Evolutionary conservation across 2,888 invertebrate species (phyloP), one percentile per base, ranked within the genome.

Genomic region (Vanessa cardui): DNA sequence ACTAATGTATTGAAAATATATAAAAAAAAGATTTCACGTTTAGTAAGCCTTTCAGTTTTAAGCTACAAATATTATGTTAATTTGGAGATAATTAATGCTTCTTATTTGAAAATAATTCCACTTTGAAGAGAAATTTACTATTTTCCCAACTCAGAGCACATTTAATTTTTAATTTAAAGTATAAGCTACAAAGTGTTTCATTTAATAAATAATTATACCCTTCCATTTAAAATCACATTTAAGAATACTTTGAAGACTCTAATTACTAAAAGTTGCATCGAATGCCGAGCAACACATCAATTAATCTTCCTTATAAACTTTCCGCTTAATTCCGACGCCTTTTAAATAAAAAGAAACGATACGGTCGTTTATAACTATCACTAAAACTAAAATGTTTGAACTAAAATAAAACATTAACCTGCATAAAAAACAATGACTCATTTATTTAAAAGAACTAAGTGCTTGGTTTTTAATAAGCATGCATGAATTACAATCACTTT

Each of bases 401-500:
- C 26, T 26, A 26, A 26, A 26, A 5, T 26, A 26, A 26, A 26
- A 26, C 26, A 1, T 1, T 5, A n/a, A n/a, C n/a, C n/a, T n/a
- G n/a, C n/a, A n/a, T n/a, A 4, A 12, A 12, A 39, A 12, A 2
- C 9, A 39, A 1, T 12, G 3, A 83, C 83, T 83, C 80, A 82
- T 82, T 78, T 79, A 76, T 80, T 80, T 77, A 80, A 83, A 81
- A 81, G 79, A 83, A 82, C 82, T 83, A 26, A 26, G 26, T 26
- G 83, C 84, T 84, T 82, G 76, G 80, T 82, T 85, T 88, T 87
- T 88, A 87, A 88, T 88, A 86, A 88, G 84, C 87, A 87, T 83
- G 86, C 87, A 89, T 88, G 89, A 88, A 88, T 89, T 86, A 88
- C 86, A 86, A 85, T 81, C 74, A 78, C 80, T 81, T 85, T 83